Evolutionary conservation across 2,113 vertebrate species (phyloP).

Genomic region (Bubo bubo): DNA sequence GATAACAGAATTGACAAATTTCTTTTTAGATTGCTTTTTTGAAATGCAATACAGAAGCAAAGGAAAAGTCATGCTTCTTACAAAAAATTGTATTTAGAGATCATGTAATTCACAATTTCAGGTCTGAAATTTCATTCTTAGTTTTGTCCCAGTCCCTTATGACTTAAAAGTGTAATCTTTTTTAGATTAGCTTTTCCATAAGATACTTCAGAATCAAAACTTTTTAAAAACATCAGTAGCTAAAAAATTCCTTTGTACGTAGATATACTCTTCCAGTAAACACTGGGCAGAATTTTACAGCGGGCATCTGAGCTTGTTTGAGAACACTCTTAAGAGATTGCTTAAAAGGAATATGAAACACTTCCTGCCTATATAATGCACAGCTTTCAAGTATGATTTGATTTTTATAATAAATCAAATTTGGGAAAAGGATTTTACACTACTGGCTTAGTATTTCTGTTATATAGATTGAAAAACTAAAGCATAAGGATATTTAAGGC

Average conservation of each 20-base stretch:
- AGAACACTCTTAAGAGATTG: background rate
- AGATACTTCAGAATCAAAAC: background rate
- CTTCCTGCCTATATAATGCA: background rate
- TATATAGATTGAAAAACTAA: background rate
- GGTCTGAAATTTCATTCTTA: slow-evolving; percentile 17
- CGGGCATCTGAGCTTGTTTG: background rate
- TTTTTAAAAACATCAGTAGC: background rate
- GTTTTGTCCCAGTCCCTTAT: background rate
- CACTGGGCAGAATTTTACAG: background rate
- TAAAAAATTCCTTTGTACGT: background rate
- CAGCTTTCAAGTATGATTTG: background rate
- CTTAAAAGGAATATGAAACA: background rate
- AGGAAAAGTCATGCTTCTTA: background rate
- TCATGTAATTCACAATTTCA: background rate
- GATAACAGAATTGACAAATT: background rate
- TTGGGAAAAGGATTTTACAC: background rate
- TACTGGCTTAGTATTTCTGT: background rate
- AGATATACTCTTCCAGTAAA: background rate
- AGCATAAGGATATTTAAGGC: background rate
- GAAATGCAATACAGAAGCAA: background rate
- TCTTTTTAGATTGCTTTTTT: background rate
- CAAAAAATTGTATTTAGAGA: background rate
- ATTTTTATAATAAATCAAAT: background rate
- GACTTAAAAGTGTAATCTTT: background rate
- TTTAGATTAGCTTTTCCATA: background rate